Conservation (phyloP, 2,888 invertebrate species). For the Acrocyrtus sp. region DNA sequence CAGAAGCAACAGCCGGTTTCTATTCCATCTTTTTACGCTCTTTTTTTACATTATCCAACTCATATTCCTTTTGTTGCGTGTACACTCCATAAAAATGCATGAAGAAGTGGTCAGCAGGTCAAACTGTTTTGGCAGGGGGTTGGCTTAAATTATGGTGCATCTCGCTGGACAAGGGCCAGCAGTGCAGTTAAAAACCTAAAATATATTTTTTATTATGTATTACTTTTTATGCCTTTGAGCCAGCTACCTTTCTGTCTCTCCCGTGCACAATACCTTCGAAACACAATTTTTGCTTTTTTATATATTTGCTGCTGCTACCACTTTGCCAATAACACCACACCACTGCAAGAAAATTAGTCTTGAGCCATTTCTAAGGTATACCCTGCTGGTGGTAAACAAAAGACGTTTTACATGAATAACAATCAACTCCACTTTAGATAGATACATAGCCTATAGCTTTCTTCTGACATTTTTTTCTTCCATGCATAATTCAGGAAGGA, state of each 20-base stretch:
- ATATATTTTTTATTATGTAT: not conserved
- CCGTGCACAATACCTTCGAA: no score
- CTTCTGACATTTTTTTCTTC: no score
- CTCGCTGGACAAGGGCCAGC: conserved; percentile 31
- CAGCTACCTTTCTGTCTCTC: not conserved
- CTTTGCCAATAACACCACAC: not conserved
- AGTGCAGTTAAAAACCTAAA: conserved; percentile 1
- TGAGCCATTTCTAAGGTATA: conserved; percentile 9
- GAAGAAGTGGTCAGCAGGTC: conserved; percentile 35
- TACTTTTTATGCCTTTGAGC: conserved; percentile 20
- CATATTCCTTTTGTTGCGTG: conserved; percentile 10
- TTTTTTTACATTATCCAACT: no score
- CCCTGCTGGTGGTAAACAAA: conserved; percentile 32
- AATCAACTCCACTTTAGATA: conserved; percentile 6
- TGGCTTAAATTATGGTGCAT: conserved; percentile 24
- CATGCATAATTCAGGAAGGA: no score
- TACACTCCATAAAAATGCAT: conserved; percentile 9
- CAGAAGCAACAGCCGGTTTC: conserved; percentile 19
- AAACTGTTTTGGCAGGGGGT: conserved; percentile 43
- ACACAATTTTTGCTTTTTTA: no score
- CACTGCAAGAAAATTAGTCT: conserved; percentile 24
- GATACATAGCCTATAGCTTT: no score
- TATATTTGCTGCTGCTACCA: no score
- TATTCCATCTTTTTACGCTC: no score
- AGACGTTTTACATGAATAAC: conserved; percentile 31